Evolutionary conservation across 2,888 invertebrate genomes (phyloP).

Genomic region (Gandaritis pyraliata): DNA sequence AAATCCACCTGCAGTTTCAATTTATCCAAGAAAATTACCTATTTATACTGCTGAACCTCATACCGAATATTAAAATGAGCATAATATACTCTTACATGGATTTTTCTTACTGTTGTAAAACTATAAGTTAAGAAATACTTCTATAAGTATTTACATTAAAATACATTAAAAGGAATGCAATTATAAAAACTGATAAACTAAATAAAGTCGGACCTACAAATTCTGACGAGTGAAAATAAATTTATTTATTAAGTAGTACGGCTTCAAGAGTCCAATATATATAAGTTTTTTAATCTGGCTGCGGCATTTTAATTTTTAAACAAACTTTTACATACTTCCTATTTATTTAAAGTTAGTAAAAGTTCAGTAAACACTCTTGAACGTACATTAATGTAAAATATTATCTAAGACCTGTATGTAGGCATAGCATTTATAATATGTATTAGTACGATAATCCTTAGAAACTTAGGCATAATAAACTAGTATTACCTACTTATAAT

Average conservation of each 20-base stretch:
- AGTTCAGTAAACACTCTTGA: conserved; percentile 2
- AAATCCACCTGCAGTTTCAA: background rate
- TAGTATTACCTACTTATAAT: conserved; percentile 11
- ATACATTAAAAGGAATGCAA: no score
- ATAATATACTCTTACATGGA: no score
- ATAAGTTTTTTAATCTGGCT: no score
- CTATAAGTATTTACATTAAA: no score
- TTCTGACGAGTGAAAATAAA: background rate
- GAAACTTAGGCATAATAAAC: conserved; percentile 7
- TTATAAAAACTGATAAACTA: no score
- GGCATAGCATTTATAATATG: background rate
- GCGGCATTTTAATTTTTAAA: no score
- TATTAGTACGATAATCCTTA: conserved; percentile 14
- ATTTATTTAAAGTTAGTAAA: background rate
- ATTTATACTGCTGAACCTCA: background rate
- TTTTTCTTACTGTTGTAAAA: no score
- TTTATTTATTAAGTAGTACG: background rate
- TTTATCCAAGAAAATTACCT: background rate
- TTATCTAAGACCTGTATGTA: conserved; percentile 20
- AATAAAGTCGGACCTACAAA: background rate
- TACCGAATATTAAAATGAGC: background rate
- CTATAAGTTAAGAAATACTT: no score
- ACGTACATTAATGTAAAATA: conserved; percentile 3
- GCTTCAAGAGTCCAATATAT: conserved; percentile 4
- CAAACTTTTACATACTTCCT: no score